Evolutionary conservation across 2,888 invertebrate genomes (phyloP).

Genomic region (Drosophila fungiperda): DNA sequence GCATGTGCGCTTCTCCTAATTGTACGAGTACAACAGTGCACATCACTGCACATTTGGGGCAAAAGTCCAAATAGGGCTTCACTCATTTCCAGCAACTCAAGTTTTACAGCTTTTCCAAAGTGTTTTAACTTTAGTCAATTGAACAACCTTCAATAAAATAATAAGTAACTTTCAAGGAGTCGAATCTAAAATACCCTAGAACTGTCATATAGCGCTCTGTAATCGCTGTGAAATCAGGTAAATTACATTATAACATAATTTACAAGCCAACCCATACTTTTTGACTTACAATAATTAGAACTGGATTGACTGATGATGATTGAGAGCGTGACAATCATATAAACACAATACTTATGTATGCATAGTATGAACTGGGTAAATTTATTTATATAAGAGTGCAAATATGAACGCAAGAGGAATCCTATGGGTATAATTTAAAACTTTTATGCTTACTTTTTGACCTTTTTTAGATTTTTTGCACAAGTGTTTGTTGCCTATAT

Average conservation of each 20-base stretch:
- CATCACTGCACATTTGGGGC: constrained; percentile 55
- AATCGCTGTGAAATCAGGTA: not conserved
- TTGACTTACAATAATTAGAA: not conserved
- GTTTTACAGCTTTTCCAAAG: constrained; percentile 36
- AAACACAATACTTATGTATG: constrained; percentile 8
- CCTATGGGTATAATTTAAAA: constrained; percentile 54
- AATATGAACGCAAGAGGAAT: constrained; percentile 18
- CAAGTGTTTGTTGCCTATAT: constrained; percentile 32
- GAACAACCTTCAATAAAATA: constrained; percentile 29
- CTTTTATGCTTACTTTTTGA: constrained; percentile 47
- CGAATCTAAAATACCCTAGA: not conserved
- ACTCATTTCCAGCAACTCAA: constrained; percentile 40
- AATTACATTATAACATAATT: not conserved
- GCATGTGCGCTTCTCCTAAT: constrained; percentile 50
- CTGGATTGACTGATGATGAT: not conserved
- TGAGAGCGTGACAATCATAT: not conserved
- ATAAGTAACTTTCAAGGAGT: not conserved
- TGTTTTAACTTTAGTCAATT: constrained; percentile 35
- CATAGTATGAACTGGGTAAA: constrained; percentile 28
- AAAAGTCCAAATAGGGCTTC: constrained; percentile 44
- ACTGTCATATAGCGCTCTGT: not conserved
- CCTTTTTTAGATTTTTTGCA: constrained; percentile 22
- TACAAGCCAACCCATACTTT: not conserved
- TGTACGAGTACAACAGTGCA: constrained; percentile 47
- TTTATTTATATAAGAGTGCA: constrained; percentile 13